Base-by-base conservation (phyloP, 37 sponge, comb jelly and placozoan genomes). In the Aplysina aerophoba region DNA sequence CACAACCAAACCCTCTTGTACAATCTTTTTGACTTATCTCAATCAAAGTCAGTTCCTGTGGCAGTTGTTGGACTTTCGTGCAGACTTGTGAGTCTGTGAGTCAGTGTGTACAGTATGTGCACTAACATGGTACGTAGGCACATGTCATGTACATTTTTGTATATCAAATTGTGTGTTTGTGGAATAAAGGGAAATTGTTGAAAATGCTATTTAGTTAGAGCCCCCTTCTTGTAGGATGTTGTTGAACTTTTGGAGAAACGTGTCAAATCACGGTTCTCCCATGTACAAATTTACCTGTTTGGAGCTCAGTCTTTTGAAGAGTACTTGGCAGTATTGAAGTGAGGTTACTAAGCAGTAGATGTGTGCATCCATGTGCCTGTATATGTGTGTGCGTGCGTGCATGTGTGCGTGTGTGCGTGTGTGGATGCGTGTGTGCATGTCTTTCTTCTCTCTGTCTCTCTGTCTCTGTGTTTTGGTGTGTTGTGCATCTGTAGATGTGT, bases 181-280 rank as follows among this genome's bases (percentile, higher is more conserved):
- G 81, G 37, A 27, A 40, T 31, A 1, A 17, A 39, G 31, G 41
- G 25, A 1, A 77, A 15, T 82, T 61, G 15, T 41, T 8, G 4
- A 20, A 60, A 60, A 19, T 71, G 37, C 28, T 39, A 12, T 33
- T 60, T 62, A 5, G 19, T 31, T 37, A 37, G 0, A 64, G 25
- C 65, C 65, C 65, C 28, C 2, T 30, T 63, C n/a, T 14, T 81
- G 30, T 37, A 97, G 93, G 96, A 98, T 90, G 93, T 91, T 1
- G 83, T 92, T 58, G 97, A 96, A 80, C 77, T 94, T 15, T 73
- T 98, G 50, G 99, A 98, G 85, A 98, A 98, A 86, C 77, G 99
- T 22, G 97, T 98, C 1, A 89, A 89, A 60, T 98, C 99, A 1
- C 82, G 99, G 21, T 98, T 94, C 56, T 98, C 99, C 16, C 96